A percentile compares a stretch with the other conserved stretches of the same genome.
Evolutionary conservation across 2,888 invertebrate species (phyloP).

Genomic region (Lasioglossum zephyrum): DNA sequence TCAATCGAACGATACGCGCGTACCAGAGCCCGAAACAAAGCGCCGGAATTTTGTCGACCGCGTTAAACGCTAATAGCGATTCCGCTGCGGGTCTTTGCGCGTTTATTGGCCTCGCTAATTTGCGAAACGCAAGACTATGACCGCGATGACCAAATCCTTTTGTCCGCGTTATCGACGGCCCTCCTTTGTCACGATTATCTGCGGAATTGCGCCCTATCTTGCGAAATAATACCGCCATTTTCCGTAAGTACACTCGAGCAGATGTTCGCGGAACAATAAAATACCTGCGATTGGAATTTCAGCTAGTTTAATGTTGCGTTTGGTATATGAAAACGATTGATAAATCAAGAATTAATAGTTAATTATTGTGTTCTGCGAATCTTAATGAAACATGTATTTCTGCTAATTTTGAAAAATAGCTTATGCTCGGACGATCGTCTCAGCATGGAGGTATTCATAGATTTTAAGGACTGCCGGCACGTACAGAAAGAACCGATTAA

Average conservation of each 20-base stretch:
- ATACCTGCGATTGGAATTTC: neutral
- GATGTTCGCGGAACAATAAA: neutral
- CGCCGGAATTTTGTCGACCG: neutral
- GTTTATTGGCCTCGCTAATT: neutral
- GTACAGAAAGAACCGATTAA: constrained; percentile 60
- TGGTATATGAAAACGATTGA: neutral
- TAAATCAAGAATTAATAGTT: neutral
- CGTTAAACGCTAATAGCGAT: neutral
- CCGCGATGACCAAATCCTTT: neutral
- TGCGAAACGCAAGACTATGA: neutral
- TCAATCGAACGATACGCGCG: constrained; percentile 7
- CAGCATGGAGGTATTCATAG: constrained; percentile 15
- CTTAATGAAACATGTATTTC: neutral
- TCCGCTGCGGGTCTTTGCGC: neutral
- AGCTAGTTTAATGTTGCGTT: neutral
- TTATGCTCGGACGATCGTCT: constrained; percentile 23
- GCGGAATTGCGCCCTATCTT: neutral
- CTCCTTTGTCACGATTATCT: neutral
- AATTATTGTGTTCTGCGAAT: too few species aligned
- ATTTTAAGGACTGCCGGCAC: constrained; percentile 41
- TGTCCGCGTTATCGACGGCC: neutral
- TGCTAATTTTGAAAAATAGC: neutral
- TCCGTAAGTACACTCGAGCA: neutral
- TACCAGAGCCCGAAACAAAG: neutral
- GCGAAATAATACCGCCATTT: neutral